Evolutionary conservation across 2,113 vertebrate species (phyloP).

Genomic region (Ictalurus furcatus): DNA sequence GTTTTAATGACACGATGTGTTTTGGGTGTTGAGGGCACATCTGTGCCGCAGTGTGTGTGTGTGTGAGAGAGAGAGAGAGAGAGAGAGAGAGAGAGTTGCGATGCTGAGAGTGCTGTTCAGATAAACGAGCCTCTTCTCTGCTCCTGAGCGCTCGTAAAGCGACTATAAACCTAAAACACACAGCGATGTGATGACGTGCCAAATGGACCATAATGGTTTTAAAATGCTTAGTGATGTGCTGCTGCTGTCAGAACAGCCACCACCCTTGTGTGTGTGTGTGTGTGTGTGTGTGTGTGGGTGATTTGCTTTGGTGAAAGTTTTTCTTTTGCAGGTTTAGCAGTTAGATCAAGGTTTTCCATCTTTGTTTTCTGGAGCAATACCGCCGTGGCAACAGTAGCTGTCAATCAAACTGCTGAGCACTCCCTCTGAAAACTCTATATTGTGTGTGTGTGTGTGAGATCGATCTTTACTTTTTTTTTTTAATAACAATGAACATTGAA

Average conservation of each 20-base stretch:
- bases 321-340: not conserved
- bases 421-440: not conserved
- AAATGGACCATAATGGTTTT: conserved; percentile 28
- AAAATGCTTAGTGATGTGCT: not conserved
- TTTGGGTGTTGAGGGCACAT: not conserved
- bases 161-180: conserved; percentile 17
- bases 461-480: not conserved
- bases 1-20: not conserved
- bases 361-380: conserved; percentile 1
- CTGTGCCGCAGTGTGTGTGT: not conserved
- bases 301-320: not conserved
- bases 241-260: not conserved
- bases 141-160: conserved; percentile 35
- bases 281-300: not conserved
- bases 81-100: not conserved
- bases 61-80: not conserved
- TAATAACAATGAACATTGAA: not conserved
- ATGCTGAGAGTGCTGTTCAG: not conserved
- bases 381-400: conserved; percentile 10
- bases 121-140: conserved; percentile 6
- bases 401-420: conserved; percentile 24
- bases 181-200: not conserved
- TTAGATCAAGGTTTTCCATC: conserved; percentile 21
- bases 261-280: not conserved
- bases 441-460: not conserved